These are phyloP conservation scores for Siniperca obscura DNA, from an alignment of 2,797 vertebrate species.

Conservation along the genomic window DNA sequence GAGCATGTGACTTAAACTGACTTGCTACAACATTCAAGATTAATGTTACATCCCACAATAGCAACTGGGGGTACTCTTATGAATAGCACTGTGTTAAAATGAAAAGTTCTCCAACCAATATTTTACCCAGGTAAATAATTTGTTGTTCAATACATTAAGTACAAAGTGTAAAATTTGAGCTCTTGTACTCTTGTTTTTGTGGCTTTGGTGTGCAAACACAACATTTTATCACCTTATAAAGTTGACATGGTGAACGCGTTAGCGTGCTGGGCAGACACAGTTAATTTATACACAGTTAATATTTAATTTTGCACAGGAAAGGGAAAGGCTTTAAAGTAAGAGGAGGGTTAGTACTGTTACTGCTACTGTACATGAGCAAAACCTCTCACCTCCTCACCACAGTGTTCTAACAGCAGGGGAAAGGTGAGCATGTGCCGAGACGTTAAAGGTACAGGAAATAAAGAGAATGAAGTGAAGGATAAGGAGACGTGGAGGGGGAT, in stretches of 20 bases:
- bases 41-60: too few relatives aligned
- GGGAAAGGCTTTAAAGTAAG: neutral
- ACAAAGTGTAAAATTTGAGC: too few relatives aligned
- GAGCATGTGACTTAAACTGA: slow-evolving; percentile 41
- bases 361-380: slow-evolving; percentile 19
- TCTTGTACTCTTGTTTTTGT: too few relatives aligned
- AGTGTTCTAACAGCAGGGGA: slow-evolving; percentile 31
- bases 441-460: slow-evolving; percentile 41
- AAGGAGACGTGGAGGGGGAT: slow-evolving; percentile 21
- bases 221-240: neutral
- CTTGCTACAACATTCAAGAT: too few relatives aligned
- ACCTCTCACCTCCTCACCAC: slow-evolving; percentile 36
- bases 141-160: too few relatives aligned
- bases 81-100: too few relatives aligned
- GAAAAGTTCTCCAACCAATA: too few relatives aligned
- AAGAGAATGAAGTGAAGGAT: slow-evolving; percentile 50
- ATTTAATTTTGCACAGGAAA: neutral
- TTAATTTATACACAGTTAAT: too few relatives aligned
- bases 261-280: too few relatives aligned
- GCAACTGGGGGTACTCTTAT: too few relatives aligned
- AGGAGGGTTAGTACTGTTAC: neutral
- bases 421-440: slow-evolving; percentile 38
- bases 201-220: neutral
- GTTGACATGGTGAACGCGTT: neutral
- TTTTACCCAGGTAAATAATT: too few relatives aligned